A percentile compares a stretch with the other conserved stretches of the same genome.
Conservation (phyloP, 2,797 vertebrate species). For the Darevskia nairensis region DNA sequence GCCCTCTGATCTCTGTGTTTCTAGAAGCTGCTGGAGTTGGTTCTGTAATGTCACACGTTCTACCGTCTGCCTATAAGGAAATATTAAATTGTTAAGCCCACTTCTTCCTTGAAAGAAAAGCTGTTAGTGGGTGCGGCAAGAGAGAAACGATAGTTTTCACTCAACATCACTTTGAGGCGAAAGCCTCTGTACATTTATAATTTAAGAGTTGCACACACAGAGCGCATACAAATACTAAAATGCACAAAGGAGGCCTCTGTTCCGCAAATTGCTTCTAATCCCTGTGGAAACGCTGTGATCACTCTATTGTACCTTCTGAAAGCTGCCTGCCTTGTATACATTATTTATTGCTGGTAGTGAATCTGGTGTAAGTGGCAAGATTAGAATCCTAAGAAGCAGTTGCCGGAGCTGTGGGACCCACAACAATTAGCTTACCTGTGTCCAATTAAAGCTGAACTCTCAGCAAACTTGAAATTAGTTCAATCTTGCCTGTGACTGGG, state of each 20-base stretch:
- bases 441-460: constrained; percentile 7
- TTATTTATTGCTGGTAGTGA: constrained; percentile 37
- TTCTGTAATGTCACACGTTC: constrained; percentile 90
- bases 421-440: constrained; percentile 24
- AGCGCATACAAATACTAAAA: neutral
- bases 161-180: constrained; percentile 22
- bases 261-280: constrained; percentile 37
- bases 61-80: constrained; percentile 85
- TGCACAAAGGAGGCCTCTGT: neutral
- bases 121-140: neutral
- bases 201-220: constrained; percentile 12
- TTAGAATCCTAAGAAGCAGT: constrained; percentile 27
- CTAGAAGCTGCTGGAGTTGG: constrained; percentile 91
- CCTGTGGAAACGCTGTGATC: constrained; percentile 31
- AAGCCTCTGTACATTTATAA: constrained; percentile 8
- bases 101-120: constrained; percentile 20
- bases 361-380: constrained; percentile 6
- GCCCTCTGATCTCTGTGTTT: constrained; percentile 82
- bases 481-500: neutral
- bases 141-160: neutral
- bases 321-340: constrained; percentile 11
- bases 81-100: constrained; percentile 33
- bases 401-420: constrained; percentile 14
- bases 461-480: neutral
- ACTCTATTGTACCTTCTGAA: constrained; percentile 19